Evolutionary conservation across 2,113 vertebrate genomes (phyloP).

Genomic region (Helogale parvula): DNA sequence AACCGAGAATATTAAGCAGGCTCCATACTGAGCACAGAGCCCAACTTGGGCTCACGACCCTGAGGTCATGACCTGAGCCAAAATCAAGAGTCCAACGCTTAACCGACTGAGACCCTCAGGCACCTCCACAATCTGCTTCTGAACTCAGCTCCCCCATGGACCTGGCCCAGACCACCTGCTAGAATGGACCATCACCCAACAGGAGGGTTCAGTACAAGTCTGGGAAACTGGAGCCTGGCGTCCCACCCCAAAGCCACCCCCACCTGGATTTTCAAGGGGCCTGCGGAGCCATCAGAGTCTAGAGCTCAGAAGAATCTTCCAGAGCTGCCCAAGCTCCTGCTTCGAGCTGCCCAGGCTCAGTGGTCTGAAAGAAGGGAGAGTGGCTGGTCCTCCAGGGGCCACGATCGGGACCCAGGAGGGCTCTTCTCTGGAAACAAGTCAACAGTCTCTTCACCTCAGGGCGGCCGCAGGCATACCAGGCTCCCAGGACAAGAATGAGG

Average conservation of each 20-base stretch:
- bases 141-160: fast-evolving
- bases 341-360: neutral
- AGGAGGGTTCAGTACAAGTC: fast-evolving
- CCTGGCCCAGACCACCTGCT: neutral
- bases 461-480: neutral
- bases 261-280: neutral
- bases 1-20: no score
- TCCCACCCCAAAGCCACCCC: neutral
- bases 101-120: no score
- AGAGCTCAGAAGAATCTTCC: no score
- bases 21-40: no score
- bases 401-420: neutral
- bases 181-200: neutral
- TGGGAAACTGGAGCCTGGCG: neutral
- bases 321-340: neutral
- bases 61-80: no score
- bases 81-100: no score
- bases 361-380: neutral
- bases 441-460: neutral
- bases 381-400: fast-evolving
- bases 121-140: fast-evolving
- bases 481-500: neutral
- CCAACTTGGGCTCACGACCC: no score
- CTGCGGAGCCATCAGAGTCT: fast-evolving
- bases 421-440: neutral